Evolutionary conservation across 2,888 invertebrate species (phyloP).

Genomic region (Idaea straminata): DNA sequence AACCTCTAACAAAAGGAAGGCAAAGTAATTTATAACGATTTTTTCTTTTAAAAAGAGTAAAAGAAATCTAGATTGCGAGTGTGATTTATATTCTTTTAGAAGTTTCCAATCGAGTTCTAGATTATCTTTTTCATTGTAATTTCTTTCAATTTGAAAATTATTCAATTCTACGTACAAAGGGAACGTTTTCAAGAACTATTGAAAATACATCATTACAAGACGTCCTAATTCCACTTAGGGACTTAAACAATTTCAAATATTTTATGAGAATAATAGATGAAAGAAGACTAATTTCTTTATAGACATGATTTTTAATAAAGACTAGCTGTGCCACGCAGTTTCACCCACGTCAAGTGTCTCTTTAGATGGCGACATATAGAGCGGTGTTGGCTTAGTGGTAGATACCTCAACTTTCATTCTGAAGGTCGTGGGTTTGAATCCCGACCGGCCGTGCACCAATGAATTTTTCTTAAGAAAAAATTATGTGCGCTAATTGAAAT

Average conservation of each 20-base stretch:
- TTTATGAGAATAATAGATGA: background rate
- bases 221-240: too few relatives aligned
- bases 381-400: too few relatives aligned
- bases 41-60: conserved; percentile 5
- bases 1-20: background rate
- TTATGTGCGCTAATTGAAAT: too few relatives aligned
- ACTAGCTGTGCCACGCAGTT: too few relatives aligned
- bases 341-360: too few relatives aligned
- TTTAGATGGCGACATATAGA: too few relatives aligned
- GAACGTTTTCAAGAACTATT: background rate
- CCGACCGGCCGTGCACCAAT: too few relatives aligned
- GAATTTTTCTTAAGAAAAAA: too few relatives aligned
- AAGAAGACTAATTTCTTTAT: background rate
- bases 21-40: background rate
- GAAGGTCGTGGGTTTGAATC: too few relatives aligned
- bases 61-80: conserved; percentile 2
- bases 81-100: background rate
- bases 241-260: background rate
- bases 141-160: background rate
- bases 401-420: too few relatives aligned
- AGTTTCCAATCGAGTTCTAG: background rate
- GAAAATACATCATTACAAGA: background rate
- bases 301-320: background rate
- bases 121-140: background rate
- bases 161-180: background rate